phyloP scores from a whole-genome alignment of 1,140 invertebrate genomes.

The Gyrodactylus salaris region DNA sequence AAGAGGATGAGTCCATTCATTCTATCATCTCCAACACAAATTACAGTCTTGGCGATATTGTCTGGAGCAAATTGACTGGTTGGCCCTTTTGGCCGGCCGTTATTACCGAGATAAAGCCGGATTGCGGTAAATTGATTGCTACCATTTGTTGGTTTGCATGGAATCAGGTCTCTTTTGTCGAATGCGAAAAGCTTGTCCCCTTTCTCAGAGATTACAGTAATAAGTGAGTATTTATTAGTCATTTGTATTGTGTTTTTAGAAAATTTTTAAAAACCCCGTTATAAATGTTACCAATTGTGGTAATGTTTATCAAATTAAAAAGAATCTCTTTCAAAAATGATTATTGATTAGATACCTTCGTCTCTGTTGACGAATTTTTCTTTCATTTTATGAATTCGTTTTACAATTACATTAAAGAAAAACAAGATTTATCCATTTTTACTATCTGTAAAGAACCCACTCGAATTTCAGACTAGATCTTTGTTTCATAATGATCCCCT shows the following conservation, averaged over 20 bases:
- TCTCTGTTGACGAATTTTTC: too few species aligned
- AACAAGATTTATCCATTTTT: background rate
- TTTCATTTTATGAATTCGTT: background rate
- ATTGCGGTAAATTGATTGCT: background rate
- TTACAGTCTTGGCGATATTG: slow-evolving; percentile 1
- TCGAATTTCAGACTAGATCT: too few species aligned
- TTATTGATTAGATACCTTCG: too few species aligned
- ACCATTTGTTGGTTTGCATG: background rate
- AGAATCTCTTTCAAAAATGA: too few species aligned
- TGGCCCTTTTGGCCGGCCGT: background rate
- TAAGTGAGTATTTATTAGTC: background rate
- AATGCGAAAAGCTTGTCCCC: background rate
- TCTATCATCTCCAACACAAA: background rate
- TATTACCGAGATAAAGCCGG: background rate
- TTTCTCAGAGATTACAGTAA: background rate
- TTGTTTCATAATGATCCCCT: too few species aligned
- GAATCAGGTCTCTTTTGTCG: background rate
- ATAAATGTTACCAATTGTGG: too few species aligned
- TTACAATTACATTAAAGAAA: background rate
- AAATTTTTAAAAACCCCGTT: too few species aligned
- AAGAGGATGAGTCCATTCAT: background rate
- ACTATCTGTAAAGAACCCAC: background rate
- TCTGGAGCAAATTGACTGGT: background rate
- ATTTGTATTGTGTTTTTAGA: background rate
- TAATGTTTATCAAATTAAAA: too few species aligned